These are phyloP conservation scores for Sesamia nonagrioides DNA, from an alignment of 1,140 invertebrate species.

Conservation along the genomic window DNA sequence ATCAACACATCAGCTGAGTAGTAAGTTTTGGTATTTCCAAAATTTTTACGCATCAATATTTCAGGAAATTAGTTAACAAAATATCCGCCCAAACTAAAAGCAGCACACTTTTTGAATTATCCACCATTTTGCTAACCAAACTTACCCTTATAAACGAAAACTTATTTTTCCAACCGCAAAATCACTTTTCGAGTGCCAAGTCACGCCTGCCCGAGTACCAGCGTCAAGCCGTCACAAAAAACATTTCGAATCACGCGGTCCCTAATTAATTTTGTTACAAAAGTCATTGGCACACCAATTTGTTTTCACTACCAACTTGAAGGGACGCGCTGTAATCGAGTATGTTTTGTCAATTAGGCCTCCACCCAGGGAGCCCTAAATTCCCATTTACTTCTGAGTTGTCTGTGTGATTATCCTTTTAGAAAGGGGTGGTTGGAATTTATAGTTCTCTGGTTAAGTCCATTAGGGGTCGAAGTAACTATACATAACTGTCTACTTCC, in stretches of 20 bases:
- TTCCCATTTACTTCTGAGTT: conserved; percentile 72
- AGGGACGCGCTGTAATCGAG: conserved; percentile 59
- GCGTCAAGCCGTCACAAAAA: conserved; percentile 17
- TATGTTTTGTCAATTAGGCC: conserved; percentile 75
- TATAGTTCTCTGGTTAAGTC: conserved; percentile 74
- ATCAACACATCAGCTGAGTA: too few relatives aligned
- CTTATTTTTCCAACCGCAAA: conserved; percentile 20
- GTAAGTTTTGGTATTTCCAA: too few relatives aligned
- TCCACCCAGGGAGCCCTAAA: conserved; percentile 69
- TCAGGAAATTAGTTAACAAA: too few relatives aligned
- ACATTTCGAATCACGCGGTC: conserved; percentile 26
- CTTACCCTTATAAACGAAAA: conserved; percentile 6
- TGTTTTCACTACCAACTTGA: conserved; percentile 55
- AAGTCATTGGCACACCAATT: conserved; percentile 54
- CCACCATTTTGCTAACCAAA: background rate
- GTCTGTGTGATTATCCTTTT: conserved; percentile 76
- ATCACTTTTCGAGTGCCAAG: conserved; percentile 4
- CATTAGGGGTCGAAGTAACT: conserved; percentile 63
- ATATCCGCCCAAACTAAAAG: too few relatives aligned
- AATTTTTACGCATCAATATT: too few relatives aligned
- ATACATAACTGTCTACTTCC: conserved; percentile 47
- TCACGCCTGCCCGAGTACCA: conserved; percentile 8
- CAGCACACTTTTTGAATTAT: too few relatives aligned
- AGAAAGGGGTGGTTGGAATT: conserved; percentile 68
- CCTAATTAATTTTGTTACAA: conserved; percentile 54